Conservation (phyloP, 2,797 vertebrate genomes). For the Typhlichthys eigenmanni region DNA sequence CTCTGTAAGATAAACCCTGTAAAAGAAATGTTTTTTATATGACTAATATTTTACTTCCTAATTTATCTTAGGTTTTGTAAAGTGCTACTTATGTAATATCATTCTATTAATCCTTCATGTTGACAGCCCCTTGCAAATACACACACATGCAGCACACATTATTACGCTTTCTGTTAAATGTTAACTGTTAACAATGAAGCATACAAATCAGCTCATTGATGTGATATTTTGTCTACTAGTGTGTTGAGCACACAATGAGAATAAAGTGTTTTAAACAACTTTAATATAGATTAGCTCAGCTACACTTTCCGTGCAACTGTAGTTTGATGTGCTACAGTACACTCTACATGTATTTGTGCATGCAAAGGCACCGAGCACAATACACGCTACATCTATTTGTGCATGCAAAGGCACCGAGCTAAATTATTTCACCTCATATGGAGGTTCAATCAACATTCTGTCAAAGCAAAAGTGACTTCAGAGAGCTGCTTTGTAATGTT, state of each 20-base stretch:
- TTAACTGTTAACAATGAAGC: slow-evolving; percentile 7
- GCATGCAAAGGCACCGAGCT: no score
- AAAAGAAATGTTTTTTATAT: no score
- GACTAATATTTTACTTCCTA: neutral
- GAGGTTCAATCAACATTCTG: neutral
- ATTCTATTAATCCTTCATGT: slow-evolving; percentile 1
- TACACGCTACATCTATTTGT: no score
- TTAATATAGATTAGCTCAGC: no score
- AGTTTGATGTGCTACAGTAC: neutral
- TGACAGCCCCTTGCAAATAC: neutral
- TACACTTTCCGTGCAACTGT: no score
- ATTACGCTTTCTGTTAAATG: neutral
- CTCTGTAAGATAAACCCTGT: no score
- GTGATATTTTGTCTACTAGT: neutral
- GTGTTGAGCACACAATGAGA: neutral
- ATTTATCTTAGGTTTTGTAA: neutral
- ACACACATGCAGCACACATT: neutral
- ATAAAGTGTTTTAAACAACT: no score
- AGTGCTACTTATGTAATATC: neutral
- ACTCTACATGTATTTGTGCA: no score
- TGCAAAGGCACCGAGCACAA: no score
- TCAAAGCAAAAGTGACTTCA: neutral
- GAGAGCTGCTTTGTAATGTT: slow-evolving; percentile 30
- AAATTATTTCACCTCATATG: no score
- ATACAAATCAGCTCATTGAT: slow-evolving; percentile 34